These are phyloP conservation scores for Scomberomorus guttatus DNA, from an alignment of 2,797 vertebrate species.

Conservation along the genomic window DNA sequence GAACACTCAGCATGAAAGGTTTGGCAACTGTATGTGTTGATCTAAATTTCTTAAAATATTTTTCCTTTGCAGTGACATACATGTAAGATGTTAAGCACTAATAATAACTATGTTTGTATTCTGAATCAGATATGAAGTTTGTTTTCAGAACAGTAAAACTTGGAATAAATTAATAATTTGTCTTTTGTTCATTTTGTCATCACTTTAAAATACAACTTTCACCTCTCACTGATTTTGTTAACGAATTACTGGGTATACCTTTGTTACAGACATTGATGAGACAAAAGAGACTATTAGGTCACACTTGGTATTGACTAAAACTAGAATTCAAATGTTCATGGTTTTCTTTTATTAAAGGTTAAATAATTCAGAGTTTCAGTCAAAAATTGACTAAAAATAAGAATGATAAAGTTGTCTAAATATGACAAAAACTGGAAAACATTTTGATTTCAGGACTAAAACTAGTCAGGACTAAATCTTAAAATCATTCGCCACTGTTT, in stretches of 20 bases:
- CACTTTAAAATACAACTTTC: background rate
- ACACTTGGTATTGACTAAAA: too few relatives aligned
- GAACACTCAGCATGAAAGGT: background rate
- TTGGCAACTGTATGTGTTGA: background rate
- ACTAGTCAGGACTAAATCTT: too few relatives aligned
- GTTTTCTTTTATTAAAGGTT: too few relatives aligned
- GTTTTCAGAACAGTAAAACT: background rate
- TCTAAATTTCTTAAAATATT: background rate
- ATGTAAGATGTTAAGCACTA: background rate
- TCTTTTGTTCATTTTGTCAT: background rate
- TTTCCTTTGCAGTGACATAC: constrained; percentile 1
- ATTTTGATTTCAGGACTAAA: too few relatives aligned
- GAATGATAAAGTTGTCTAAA: too few relatives aligned
- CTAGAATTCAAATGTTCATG: too few relatives aligned
- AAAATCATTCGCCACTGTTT: too few relatives aligned
- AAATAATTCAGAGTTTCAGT: too few relatives aligned
- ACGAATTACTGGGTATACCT: background rate
- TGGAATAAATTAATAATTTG: background rate
- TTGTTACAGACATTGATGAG: too few relatives aligned
- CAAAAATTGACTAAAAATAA: too few relatives aligned
- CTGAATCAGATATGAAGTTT: background rate
- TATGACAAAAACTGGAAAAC: too few relatives aligned
- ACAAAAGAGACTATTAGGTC: too few relatives aligned
- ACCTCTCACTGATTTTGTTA: background rate
- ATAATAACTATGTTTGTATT: background rate